Base-by-base conservation (phyloP, 1,140 invertebrate species). In the Caenorhabditis latens region DNA sequence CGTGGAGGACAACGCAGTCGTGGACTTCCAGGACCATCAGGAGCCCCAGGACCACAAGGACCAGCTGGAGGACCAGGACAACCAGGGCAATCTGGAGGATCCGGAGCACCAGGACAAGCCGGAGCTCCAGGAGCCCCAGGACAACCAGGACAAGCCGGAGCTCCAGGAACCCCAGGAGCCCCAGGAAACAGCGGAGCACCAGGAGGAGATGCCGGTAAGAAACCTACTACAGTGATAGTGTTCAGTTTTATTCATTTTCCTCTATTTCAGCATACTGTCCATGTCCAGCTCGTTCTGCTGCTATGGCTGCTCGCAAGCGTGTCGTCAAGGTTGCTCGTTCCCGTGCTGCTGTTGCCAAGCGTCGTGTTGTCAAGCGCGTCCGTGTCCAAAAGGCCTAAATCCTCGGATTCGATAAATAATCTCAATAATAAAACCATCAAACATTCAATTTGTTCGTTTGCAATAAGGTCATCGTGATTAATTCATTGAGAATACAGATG, bases 21-120 rank as follows among this genome's bases (percentile, higher is more conserved):
- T 32, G 84, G 84, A 85, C 46, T 53, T 58, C 63, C 63, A 48
- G 84, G 84, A 50, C 48, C 58, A 53, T 13, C 58, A 32, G 53
- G 58, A 58, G 32, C 40, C 14, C 63, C 63, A 21, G 84, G 84
- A 50, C 63, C 48, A 50, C 63, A 65, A 71, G 84, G 84, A 40
- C 63, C 48, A 40, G 4, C 84, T 24, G 84, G 84, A 75, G 4
- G n/a, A n/a, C 63, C 84, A 53, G 84, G 84, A 75, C 63, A 85
- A 40, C 63, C 63, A 65, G 84, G 84, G 53, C 48, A 42, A 53
- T 50, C 58, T 1, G 53, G 58, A 14, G 53, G 46, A 40, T 16
- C 63, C 5, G 84, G 84, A 32, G 16, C 48, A 16, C 63, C 84
- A 24, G 84, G 84, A 53, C 63, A 9, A 50, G 58, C 65, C 16